A percentile compares a stretch with the other conserved stretches of the same genome.
Conservation (phyloP, 92 coral and sea anemone genomes). For the Chrysogorgia sp. region DNA sequence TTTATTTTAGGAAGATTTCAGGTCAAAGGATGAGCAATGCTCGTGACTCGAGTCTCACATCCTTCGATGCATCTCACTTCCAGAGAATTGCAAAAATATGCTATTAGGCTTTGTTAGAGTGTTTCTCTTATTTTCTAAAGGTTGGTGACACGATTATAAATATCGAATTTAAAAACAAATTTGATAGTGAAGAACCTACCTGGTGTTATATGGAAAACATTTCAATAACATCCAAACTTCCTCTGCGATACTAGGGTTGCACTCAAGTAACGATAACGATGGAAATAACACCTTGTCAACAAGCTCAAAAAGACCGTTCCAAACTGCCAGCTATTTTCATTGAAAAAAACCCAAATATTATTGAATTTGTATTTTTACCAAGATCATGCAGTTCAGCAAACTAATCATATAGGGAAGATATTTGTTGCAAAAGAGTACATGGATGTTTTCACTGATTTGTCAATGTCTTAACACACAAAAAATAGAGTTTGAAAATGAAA, state of each 20-base stretch:
- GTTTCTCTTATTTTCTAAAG: too few species aligned
- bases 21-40: slow-evolving; percentile 30
- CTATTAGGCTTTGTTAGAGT: too few species aligned
- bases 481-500: too few species aligned
- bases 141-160: too few species aligned
- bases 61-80: slow-evolving; percentile 42
- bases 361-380: neutral
- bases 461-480: too few species aligned
- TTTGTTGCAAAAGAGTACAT: too few species aligned
- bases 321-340: slow-evolving; percentile 76
- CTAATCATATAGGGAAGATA: too few species aligned
- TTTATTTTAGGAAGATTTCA: slow-evolving; percentile 23
- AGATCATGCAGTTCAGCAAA: too few species aligned
- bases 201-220: slow-evolving; percentile 90
- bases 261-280: slow-evolving; percentile 85
- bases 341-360: neutral
- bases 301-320: slow-evolving; percentile 87
- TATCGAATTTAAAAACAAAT: too few species aligned
- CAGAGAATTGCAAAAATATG: too few species aligned
- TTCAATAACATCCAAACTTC: slow-evolving; percentile 94
- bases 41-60: slow-evolving; percentile 4
- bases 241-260: slow-evolving; percentile 96
- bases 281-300: slow-evolving; percentile 95
- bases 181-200: slow-evolving; percentile 60
- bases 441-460: too few species aligned